A percentile compares a stretch with the other conserved stretches of the same genome.
Conservation (phyloP, 2,797 vertebrate genomes). For the Emydoidea blandingii region DNA sequence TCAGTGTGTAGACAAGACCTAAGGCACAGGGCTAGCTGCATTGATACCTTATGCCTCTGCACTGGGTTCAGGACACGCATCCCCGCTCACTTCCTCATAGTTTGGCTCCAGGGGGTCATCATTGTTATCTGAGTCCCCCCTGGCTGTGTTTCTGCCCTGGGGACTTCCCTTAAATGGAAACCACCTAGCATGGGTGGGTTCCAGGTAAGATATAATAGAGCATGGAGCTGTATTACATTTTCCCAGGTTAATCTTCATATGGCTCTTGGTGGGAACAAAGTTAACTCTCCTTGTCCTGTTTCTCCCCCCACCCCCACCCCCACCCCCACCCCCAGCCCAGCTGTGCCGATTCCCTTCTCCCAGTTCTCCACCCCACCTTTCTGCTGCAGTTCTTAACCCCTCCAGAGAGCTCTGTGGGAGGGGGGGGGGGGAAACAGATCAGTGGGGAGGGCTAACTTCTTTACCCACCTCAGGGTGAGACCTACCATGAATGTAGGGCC, state of each 20-base stretch:
- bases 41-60: fast-evolving
- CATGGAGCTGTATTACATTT: not conserved
- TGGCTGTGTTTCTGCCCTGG: not conserved
- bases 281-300: not conserved
- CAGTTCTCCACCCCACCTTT: not conserved
- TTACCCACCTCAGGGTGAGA: not conserved
- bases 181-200: not conserved
- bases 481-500: fast-evolving
- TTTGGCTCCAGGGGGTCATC: not conserved
- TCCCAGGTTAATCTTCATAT: not conserved
- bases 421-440: not conserved
- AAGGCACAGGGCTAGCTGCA: not conserved
- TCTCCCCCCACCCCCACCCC: no score
- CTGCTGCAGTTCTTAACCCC: not conserved
- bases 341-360: not conserved
- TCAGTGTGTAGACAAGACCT: fast-evolving
- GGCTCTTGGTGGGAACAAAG: not conserved
- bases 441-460: not conserved
- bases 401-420: not conserved
- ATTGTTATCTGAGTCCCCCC: not conserved
- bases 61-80: not conserved
- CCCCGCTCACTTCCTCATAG: not conserved
- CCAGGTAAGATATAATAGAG: not conserved
- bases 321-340: not conserved
- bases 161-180: not conserved